These are phyloP conservation scores for Macrotrachela quadricornifera DNA, from an alignment of 1,140 invertebrate genomes.

Conservation along the genomic window DNA sequence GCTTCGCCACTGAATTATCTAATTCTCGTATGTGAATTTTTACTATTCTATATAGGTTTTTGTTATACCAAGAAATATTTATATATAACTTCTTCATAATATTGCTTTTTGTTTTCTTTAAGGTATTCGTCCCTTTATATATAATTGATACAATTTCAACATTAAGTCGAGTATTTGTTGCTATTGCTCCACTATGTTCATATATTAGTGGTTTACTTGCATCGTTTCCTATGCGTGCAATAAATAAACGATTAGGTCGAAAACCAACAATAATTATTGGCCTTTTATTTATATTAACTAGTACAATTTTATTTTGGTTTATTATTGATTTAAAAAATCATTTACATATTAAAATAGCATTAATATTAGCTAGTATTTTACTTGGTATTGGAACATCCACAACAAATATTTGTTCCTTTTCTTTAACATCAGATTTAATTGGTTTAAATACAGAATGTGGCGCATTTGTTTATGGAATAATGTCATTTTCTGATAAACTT, in stretches of 20 bases:
- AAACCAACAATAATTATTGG: slow-evolving; percentile 1
- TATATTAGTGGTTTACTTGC: slow-evolving; percentile 61
- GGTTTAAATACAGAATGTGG: slow-evolving; percentile 51
- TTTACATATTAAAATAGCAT: slow-evolving; percentile 43
- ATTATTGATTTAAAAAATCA: slow-evolving; percentile 41
- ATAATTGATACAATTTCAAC: slow-evolving; percentile 43
- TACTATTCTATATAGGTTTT: too few relatives aligned
- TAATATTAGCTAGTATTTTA: too few relatives aligned
- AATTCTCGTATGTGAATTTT: too few relatives aligned
- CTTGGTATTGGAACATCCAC: slow-evolving; percentile 58
- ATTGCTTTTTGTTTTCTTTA: too few relatives aligned
- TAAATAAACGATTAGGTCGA: slow-evolving; percentile 37
- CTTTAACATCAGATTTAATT: slow-evolving; percentile 69
- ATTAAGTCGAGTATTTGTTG: slow-evolving; percentile 19
- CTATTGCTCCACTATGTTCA: slow-evolving; percentile 62
- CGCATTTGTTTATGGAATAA: slow-evolving; percentile 82
- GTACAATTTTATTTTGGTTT: not conserved
- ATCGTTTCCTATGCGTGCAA: slow-evolving; percentile 43
- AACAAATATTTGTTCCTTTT: slow-evolving; percentile 65
- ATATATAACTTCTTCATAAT: too few relatives aligned
- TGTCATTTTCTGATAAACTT: slow-evolving; percentile 83
- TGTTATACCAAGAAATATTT: too few relatives aligned
- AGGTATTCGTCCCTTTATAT: slow-evolving; percentile 65
- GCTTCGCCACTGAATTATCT: too few relatives aligned
- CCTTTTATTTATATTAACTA: not conserved